Conservation (phyloP, 2,888 invertebrate genomes). For the Platycheirus rosarum region DNA sequence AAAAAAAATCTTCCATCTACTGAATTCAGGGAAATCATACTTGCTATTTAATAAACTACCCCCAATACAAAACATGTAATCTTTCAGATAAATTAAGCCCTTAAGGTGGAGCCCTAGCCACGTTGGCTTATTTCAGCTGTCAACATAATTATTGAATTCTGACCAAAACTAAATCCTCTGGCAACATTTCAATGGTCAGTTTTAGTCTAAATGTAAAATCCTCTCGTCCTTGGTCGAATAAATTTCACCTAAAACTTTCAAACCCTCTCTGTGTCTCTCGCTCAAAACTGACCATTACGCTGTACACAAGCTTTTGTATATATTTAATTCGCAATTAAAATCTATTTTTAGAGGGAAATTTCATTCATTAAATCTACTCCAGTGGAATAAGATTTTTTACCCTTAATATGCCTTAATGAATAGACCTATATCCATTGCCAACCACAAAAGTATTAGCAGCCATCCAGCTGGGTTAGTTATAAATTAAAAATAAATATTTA, state of each 20-base stretch:
- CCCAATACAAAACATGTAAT: too few species aligned
- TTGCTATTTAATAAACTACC: too few species aligned
- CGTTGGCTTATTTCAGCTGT: too few species aligned
- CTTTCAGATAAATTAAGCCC: too few species aligned
- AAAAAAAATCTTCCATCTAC: too few species aligned
- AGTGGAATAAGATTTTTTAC: background rate
- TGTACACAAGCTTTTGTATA: constrained; percentile 10
- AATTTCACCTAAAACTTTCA: background rate
- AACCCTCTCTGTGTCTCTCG: background rate
- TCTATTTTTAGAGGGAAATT: constrained; percentile 18
- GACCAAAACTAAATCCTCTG: background rate
- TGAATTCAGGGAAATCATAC: too few species aligned
- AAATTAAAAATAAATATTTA: constrained; percentile 41
- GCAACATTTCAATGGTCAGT: background rate
- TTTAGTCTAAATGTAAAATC: background rate
- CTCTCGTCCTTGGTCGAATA: background rate
- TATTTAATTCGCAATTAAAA: constrained; percentile 21
- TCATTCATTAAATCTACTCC: constrained; percentile 20
- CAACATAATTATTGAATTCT: too few species aligned
- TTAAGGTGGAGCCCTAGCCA: too few species aligned
- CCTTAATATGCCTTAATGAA: constrained; percentile 2
- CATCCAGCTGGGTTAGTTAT: constrained; percentile 5
- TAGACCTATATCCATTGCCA: background rate
- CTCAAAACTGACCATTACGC: background rate
- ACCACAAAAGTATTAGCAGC: background rate